Evolutionary conservation across 2,888 invertebrate species (phyloP).

Genomic region (Polymixis lichenea): DNA sequence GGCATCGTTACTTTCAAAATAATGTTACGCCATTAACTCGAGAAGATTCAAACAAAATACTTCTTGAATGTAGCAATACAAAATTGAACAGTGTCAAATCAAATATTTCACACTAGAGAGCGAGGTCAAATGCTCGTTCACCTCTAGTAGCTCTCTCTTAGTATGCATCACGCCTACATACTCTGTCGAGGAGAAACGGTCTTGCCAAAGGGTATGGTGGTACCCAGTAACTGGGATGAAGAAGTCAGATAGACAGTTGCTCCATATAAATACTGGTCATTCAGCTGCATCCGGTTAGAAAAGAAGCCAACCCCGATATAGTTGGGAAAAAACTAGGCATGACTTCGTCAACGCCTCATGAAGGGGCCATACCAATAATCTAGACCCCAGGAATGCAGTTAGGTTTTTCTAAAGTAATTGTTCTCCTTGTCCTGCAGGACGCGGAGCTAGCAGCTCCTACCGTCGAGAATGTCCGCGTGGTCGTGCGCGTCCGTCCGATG

Average conservation of each 20-base stretch:
- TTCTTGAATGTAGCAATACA: background rate
- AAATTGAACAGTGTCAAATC: background rate
- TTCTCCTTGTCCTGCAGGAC: constrained; percentile 77
- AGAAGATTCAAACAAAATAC: background rate
- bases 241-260: no score
- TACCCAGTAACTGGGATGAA: background rate
- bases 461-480: constrained; percentile 98
- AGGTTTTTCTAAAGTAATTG: background rate
- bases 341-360: background rate
- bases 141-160: background rate
- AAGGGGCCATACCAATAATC: no score
- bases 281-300: no score
- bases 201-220: no score
- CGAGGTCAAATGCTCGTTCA: constrained; percentile 16
- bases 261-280: no score
- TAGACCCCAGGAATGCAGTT: background rate
- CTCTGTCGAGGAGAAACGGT: no score
- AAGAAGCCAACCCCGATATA: no score
- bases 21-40: background rate
- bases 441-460: constrained; percentile 90
- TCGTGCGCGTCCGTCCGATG: constrained; percentile 98
- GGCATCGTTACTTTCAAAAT: background rate
- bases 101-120: background rate
- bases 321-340: no score
- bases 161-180: background rate